Conservation (phyloP, 2,113 vertebrate genomes). For the Sylvia atricapilla region DNA sequence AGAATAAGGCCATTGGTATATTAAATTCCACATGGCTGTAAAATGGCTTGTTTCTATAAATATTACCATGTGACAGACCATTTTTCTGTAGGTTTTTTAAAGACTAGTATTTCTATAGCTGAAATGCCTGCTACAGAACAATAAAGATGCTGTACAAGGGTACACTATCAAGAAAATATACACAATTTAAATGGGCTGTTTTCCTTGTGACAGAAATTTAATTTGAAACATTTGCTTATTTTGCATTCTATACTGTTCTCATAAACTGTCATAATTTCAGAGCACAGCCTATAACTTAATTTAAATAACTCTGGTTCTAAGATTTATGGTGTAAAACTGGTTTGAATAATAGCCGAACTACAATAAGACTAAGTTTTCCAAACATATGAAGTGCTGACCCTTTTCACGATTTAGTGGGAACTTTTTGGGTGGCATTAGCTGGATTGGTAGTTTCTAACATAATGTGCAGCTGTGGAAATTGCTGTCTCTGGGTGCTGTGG, state of each 20-base stretch:
- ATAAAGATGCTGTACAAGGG: neutral
- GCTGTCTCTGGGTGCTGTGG: neutral
- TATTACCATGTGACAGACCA: neutral
- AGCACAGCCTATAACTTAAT: neutral
- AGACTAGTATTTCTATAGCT: neutral
- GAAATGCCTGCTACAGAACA: neutral
- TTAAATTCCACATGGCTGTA: neutral
- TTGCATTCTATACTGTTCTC: neutral
- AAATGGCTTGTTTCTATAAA: neutral
- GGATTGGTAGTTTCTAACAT: neutral
- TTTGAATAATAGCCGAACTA: neutral
- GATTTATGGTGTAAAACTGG: neutral
- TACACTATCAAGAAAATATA: neutral
- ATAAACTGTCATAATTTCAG: neutral
- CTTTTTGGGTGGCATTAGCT: neutral
- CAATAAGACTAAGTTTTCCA: neutral
- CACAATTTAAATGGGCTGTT: neutral
- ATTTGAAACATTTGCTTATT: neutral
- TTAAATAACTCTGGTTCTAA: neutral
- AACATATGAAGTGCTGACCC: neutral
- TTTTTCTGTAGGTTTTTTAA: neutral
- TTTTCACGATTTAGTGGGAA: neutral
- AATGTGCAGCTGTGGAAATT: neutral
- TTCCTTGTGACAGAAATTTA: neutral
- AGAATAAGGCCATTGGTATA: neutral